Conservation (phyloP, 2,888 invertebrate genomes). For the Lithophane ornitopus region DNA sequence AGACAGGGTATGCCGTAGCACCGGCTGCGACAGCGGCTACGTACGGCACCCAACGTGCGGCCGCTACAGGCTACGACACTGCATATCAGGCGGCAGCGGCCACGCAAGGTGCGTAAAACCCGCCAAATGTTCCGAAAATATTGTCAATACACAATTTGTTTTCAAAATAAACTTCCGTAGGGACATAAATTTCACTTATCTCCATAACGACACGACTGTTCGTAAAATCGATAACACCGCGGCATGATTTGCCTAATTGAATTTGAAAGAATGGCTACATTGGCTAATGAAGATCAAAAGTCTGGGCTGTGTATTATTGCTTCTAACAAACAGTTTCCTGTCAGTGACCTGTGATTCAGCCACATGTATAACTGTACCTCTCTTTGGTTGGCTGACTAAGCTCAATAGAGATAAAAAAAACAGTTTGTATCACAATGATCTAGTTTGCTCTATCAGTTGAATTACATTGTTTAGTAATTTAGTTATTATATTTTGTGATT, state of each 20-base stretch:
- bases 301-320: constrained; percentile 10
- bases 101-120: constrained; percentile 92
- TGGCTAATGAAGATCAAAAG: constrained; percentile 14
- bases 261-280: constrained; percentile 28
- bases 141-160: constrained; percentile 41
- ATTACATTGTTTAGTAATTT: constrained; percentile 2
- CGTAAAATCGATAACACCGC: constrained; percentile 67
- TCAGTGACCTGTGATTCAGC: constrained; percentile 46
- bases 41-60: constrained; percentile 95
- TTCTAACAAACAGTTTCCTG: constrained; percentile 47
- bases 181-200: constrained; percentile 9
- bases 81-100: constrained; percentile 96
- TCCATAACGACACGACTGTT: constrained; percentile 9
- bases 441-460: background rate
- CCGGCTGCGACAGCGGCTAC: constrained; percentile 95
- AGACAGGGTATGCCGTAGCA: constrained; percentile 96
- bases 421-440: background rate
- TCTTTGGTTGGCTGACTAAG: constrained; percentile 49
- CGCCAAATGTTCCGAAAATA: constrained; percentile 71
- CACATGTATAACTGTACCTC: constrained; percentile 45
- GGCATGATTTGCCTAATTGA: constrained; percentile 62
- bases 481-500: background rate
- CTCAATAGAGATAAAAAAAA: constrained; percentile 15
- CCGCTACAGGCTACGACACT: constrained; percentile 95
- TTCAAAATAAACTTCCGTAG: constrained; percentile 45